Evolutionary conservation across 2,113 vertebrate genomes (phyloP).

Genomic region (Hydrolagus affinis): DNA sequence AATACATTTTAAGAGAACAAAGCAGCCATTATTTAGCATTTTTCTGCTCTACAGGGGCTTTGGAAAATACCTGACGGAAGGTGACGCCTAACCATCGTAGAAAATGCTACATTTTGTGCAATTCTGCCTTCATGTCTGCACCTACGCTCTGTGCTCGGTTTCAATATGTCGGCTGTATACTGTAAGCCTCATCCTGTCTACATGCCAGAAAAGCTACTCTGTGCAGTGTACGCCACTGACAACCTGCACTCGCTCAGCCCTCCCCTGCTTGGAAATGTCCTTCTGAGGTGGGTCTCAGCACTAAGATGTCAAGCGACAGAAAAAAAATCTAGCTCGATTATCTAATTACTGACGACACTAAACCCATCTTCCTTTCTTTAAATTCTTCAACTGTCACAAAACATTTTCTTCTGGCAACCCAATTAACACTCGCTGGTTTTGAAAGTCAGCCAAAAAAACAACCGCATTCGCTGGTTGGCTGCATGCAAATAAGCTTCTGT

Average conservation of each 20-base stretch:
- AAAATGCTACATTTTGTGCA: conserved; percentile 59
- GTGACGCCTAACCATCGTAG: conserved; percentile 56
- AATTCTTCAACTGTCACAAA: conserved; percentile 62
- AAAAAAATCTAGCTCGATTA: conserved; percentile 51
- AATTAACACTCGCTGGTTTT: conserved; percentile 51
- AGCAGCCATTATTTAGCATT: conserved; percentile 45
- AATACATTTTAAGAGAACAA: conserved; percentile 54
- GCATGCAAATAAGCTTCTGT: conserved; percentile 35
- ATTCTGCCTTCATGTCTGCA: conserved; percentile 60
- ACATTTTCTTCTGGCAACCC: conserved; percentile 58
- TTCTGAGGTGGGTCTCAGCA: conserved; percentile 46
- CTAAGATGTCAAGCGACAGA: conserved; percentile 42
- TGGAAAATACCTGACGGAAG: conserved; percentile 71
- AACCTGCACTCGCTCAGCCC: conserved; percentile 53
- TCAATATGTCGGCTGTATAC: conserved; percentile 55
- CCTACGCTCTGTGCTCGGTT: conserved; percentile 53
- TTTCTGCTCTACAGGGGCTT: conserved; percentile 38
- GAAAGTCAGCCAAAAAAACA: conserved; percentile 57
- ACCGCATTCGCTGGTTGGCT: conserved; percentile 36
- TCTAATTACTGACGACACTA: conserved; percentile 60
- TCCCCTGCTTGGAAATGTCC: conserved; percentile 51
- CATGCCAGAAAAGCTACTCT: conserved; percentile 67
- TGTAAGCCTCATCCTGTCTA: conserved; percentile 68
- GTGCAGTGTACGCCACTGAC: conserved; percentile 53
- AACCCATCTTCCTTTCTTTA: conserved; percentile 60